These are phyloP conservation scores for Protomyctophum bolini DNA, from an alignment of 2,113 vertebrate genomes.

Conservation along the genomic window DNA sequence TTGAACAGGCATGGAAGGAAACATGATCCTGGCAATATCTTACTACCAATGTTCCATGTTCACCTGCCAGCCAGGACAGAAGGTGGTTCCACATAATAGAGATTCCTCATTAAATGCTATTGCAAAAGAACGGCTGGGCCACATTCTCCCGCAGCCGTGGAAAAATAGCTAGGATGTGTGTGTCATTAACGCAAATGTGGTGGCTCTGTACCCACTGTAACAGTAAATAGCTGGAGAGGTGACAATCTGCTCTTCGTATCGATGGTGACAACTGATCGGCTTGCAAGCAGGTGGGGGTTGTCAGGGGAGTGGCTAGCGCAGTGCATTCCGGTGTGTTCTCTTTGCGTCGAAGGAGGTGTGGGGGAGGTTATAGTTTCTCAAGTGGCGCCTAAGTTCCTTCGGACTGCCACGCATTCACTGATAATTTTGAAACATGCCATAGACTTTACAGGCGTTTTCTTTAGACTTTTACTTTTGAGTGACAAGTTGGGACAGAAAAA, in stretches of 20 bases:
- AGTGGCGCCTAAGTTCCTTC: conserved; percentile 76
- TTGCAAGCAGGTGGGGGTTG: conserved; percentile 15
- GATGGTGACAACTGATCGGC: conserved; percentile 70
- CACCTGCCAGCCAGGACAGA: not conserved
- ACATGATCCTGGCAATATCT: conserved; percentile 54
- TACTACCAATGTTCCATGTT: conserved; percentile 4
- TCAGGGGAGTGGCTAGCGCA: conserved; percentile 18
- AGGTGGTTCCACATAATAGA: conserved; percentile 6
- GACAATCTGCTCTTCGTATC: conserved; percentile 57
- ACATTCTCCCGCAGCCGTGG: conserved; percentile 29
- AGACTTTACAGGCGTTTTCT: conserved; percentile 44
- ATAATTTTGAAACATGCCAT: conserved; percentile 73
- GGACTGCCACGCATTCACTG: conserved; percentile 56
- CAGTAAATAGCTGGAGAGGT: conserved; percentile 28
- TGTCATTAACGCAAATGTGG: conserved; percentile 54
- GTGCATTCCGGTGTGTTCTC: conserved; percentile 60
- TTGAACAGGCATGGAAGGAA: conserved; percentile 36
- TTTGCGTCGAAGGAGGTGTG: not conserved
- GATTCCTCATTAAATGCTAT: conserved; percentile 49
- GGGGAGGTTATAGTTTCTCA: conserved; percentile 52
- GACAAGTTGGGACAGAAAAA: conserved; percentile 36
- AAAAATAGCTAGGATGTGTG: conserved; percentile 50
- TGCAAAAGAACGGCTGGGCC: conserved; percentile 13
- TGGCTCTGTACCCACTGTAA: conserved; percentile 33
- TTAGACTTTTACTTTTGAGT: conserved; percentile 27